Evolutionary conservation across 2,797 vertebrate genomes (phyloP).

Genomic region (Discoglossus pictus): DNA sequence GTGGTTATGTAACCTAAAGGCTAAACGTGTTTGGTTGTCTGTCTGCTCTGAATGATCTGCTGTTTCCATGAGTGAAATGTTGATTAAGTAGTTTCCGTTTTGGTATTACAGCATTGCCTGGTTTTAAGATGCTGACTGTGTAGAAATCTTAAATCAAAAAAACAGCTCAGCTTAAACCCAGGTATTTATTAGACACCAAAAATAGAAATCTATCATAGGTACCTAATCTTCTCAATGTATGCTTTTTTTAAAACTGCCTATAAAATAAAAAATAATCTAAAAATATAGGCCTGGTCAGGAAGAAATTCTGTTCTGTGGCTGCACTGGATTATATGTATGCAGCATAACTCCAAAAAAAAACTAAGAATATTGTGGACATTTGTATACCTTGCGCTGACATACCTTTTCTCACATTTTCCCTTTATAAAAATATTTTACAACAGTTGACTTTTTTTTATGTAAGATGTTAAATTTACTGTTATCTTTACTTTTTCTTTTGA

Average conservation of each 20-base stretch:
- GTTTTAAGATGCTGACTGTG: constrained; percentile 57
- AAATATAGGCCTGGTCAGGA: background rate
- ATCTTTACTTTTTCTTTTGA: no score
- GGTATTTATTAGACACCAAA: constrained; percentile 60
- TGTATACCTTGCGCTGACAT: no score
- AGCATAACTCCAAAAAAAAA: no score
- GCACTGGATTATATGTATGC: background rate
- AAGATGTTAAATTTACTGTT: no score
- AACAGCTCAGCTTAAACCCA: constrained; percentile 57
- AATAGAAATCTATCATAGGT: constrained; percentile 54
- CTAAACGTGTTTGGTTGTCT: constrained; percentile 30
- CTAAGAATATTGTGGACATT: no score
- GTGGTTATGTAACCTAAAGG: constrained; percentile 45
- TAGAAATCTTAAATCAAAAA: constrained; percentile 56
- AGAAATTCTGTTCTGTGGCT: background rate
- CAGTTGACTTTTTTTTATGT: no score
- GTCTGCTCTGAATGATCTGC: constrained; percentile 51
- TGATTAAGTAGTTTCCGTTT: constrained; percentile 65
- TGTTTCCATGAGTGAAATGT: constrained; percentile 58
- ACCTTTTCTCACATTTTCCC: no score
- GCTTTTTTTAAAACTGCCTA: constrained; percentile 20
- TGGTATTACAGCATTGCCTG: constrained; percentile 58
- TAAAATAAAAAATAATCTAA: constrained; percentile 19
- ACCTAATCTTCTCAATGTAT: constrained; percentile 53
- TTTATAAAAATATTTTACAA: no score